These are phyloP conservation scores for Phenacoccus solenopsis DNA, from an alignment of 1,140 invertebrate genomes.

Conservation along the genomic window DNA sequence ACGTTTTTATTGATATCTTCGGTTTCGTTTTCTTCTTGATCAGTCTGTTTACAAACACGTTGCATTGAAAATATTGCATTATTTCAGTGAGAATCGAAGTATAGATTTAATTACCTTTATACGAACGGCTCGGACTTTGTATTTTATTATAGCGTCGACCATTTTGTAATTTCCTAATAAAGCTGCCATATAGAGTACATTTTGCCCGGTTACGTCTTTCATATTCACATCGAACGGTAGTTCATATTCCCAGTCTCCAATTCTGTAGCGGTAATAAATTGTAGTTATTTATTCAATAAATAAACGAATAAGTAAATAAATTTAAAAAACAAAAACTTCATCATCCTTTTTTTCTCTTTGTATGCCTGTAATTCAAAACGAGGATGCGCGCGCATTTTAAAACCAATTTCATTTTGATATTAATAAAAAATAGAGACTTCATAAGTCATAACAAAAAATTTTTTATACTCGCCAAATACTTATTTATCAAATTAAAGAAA, in stretches of 20 bases:
- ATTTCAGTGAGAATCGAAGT: not conserved
- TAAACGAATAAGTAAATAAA: not conserved
- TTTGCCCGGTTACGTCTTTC: constrained; percentile 79
- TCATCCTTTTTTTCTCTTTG: no score
- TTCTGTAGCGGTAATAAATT: constrained; percentile 37
- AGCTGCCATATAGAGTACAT: constrained; percentile 74
- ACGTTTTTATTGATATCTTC: constrained; percentile 25
- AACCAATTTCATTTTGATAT: no score
- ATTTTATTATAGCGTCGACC: constrained; percentile 63
- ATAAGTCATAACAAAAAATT: no score
- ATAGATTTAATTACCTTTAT: constrained; percentile 33
- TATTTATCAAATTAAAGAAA: no score
- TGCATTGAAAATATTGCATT: not conserved
- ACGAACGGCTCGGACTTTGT: constrained; percentile 50
- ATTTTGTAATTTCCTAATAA: constrained; percentile 68
- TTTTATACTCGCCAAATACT: no score
- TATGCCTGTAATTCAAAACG: no score
- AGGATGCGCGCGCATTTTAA: no score
- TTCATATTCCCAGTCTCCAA: constrained; percentile 69
- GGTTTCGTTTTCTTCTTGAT: not conserved
- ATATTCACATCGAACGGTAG: constrained; percentile 83
- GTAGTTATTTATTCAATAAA: not conserved
- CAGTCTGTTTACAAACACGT: not conserved
- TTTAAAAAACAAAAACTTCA: constrained; percentile 11
- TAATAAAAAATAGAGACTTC: no score